A percentile compares a stretch with the other conserved stretches of the same genome.
phyloP scores from a whole-genome alignment of 2,797 vertebrate genomes.

The Argya squamiceps region DNA sequence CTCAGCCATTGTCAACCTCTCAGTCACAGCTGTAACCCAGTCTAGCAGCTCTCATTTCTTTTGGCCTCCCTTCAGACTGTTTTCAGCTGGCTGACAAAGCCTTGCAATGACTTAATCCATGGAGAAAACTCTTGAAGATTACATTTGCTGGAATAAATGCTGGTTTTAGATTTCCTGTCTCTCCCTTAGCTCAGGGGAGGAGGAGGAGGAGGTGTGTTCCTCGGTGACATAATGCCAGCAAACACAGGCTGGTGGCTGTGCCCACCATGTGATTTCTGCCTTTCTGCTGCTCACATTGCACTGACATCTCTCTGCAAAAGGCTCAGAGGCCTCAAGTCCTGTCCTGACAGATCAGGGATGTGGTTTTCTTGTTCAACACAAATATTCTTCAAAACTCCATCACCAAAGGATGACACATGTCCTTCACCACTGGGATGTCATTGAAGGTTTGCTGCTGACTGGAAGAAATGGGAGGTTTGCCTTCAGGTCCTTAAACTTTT shows the following conservation, averaged over 20 bases:
- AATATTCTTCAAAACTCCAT: background rate
- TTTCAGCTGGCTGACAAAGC: background rate
- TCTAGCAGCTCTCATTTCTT: background rate
- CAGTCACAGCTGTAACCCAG: background rate
- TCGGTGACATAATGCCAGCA: background rate
- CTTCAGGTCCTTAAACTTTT: background rate
- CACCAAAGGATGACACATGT: rapidly evolving
- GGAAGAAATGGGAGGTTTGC: background rate
- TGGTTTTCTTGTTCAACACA: background rate
- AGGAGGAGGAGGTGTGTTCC: background rate
- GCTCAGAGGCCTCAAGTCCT: background rate
- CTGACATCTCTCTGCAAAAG: background rate
- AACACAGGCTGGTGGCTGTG: background rate
- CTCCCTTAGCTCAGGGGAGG: background rate
- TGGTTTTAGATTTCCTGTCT: background rate
- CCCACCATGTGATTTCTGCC: rapidly evolving
- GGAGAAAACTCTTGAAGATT: background rate
- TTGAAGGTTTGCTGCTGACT: rapidly evolving
- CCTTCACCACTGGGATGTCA: background rate
- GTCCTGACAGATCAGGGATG: rapidly evolving
- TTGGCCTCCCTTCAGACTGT: background rate
- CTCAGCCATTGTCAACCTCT: background rate
- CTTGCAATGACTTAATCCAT: background rate
- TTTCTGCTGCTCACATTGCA: background rate
- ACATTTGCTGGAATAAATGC: background rate